Evolutionary conservation across 2,113 vertebrate species (phyloP).

Genomic region (Antechinus flavipes): DNA sequence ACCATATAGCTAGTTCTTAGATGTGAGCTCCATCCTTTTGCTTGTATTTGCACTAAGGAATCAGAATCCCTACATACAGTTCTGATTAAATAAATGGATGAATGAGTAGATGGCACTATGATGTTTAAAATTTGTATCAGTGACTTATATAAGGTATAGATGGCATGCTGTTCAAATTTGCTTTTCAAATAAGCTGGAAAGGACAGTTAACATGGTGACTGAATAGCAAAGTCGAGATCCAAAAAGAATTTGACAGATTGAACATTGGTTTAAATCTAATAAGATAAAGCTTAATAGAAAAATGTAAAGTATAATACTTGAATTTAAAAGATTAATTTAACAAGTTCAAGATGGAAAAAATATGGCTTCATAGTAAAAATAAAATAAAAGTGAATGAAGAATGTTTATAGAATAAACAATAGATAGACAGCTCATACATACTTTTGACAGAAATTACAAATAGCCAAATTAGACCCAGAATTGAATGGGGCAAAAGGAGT

Average conservation of each 20-base stretch:
- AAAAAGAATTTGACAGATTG: background rate
- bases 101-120: background rate
- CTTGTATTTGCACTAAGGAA: background rate
- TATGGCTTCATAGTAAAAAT: background rate
- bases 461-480: background rate
- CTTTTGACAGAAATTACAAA: background rate
- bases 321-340: background rate
- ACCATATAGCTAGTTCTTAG: background rate
- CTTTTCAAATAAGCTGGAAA: background rate
- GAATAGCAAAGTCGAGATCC: background rate
- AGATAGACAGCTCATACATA: background rate
- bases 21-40: background rate
- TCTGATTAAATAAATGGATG: background rate
- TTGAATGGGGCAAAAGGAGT: background rate
- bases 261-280: background rate
- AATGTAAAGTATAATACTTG: background rate
- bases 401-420: background rate
- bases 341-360: background rate
- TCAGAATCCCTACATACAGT: background rate
- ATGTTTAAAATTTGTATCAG: background rate
- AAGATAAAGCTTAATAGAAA: background rate
- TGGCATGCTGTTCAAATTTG: background rate
- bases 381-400: background rate
- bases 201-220: background rate
- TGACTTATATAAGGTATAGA: background rate